Conservation (phyloP, 2,888 invertebrate genomes). For the Sabatieria punctata region DNA sequence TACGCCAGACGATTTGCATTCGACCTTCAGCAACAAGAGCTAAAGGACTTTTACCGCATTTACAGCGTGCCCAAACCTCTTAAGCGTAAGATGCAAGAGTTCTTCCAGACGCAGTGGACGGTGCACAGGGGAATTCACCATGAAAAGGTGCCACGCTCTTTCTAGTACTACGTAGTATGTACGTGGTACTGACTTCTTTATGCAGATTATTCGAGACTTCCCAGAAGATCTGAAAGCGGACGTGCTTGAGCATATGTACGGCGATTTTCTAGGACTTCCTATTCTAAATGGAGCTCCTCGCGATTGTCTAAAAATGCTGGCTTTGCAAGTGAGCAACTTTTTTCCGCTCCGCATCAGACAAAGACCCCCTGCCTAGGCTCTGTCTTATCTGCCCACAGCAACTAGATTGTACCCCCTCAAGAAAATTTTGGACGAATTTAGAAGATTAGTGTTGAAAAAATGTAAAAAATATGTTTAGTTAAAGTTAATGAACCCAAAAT, state of each 20-base stretch:
- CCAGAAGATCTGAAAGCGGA: conserved; percentile 87
- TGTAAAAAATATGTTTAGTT: too few species aligned
- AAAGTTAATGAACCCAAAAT: too few species aligned
- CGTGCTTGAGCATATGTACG: conserved; percentile 82
- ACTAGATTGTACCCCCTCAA: too few species aligned
- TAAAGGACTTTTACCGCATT: too few species aligned
- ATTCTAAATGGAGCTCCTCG: conserved; percentile 75
- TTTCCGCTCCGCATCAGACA: too few species aligned
- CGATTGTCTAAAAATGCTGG: conserved; percentile 76
- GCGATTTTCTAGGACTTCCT: conserved; percentile 77
- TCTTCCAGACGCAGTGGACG: conserved; percentile 95
- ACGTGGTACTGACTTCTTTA: conserved; percentile 26
- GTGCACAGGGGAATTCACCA: conserved; percentile 91
- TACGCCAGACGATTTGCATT: conserved; percentile 80
- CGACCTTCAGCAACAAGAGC: conserved; percentile 80
- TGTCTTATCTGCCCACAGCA: too few species aligned
- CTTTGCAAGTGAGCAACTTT: conserved; percentile 83
- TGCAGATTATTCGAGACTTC: conserved; percentile 78
- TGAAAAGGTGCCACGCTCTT: conserved; percentile 56
- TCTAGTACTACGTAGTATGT: too few species aligned
- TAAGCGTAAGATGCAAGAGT: conserved; percentile 87
- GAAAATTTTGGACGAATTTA: too few species aligned
- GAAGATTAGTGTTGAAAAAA: too few species aligned
- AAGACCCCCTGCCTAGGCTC: too few species aligned
- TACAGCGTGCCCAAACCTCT: too few species aligned